Base-by-base conservation (phyloP, 1,140 invertebrate genomes). In the Galleria mellonella region DNA sequence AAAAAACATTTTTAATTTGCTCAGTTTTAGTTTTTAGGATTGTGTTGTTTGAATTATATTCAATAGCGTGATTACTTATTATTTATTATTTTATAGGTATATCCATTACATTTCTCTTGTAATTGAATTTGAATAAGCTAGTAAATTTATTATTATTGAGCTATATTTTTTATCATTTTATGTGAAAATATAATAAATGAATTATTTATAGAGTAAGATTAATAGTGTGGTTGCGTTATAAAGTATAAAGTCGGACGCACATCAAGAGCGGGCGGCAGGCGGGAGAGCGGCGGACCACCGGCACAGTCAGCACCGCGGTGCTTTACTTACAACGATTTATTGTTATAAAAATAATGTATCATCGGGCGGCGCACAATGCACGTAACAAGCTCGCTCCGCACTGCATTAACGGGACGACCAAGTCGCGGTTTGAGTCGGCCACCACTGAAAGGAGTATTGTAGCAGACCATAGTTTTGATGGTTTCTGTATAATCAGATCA, bases 261-360 rank as follows among this genome's bases (percentile, higher is more conserved):
- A 23, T 51, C 39, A 45, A 42, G 53, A 49, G 46, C 49, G 48
- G 58, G 53, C 65, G 57, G 53, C 62, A 52, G 56, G 55, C n/a
- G n/a, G 54, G 57, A 54, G 50, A 55, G 54, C 35, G 38, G 47
- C 10, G 43, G 81, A 85, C 81, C 81, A 83, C 81, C 81, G 60
- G 57, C 43, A 71, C 60, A 43, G 68, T 15, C 32, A 45, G 52
- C 17, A 23, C 17, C 17, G 17, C 69, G 67, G 73, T 74, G 76
- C 71, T 72, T 81, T 81, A 84, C 77, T 77, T 77, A 60, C 64
- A 63, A 63, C 71, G 73, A 82, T 83, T 85, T 81, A 82, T 83
- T 83, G 73, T 79, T 83, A 85, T 81, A 83, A 81, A 85, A 83
- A 85, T 83, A 83, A 85, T 85, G 76, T 83, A 83, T 83, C 81